Base-by-base conservation (phyloP, 1,140 invertebrate species). In the Conopomorpha cramerella region DNA sequence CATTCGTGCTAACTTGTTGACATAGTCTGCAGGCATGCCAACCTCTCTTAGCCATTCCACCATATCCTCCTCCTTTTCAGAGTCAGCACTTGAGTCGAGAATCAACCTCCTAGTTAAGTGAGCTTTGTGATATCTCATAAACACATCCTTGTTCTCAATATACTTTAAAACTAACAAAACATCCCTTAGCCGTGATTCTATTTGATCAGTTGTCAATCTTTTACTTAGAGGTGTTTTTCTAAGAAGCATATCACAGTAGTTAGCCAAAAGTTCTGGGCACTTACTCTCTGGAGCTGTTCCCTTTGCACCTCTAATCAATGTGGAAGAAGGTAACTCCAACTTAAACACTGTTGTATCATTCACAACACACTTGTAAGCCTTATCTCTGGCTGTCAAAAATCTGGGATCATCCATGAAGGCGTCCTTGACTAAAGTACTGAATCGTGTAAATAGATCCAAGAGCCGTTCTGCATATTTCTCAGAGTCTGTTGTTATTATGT, bases 191-290 rank as follows among this genome's bases (percentile, higher is more conserved):
- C 96, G 88, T 36, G 82, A 84, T 79, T 99, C 96, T 43, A 99
- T 98, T 80, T 99, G 95, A 74, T 99, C 97, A 39, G 92, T 95
- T 2, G 95, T 98, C 16, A 99, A 84, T 52, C 93, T 88, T 78
- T 98, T 99, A 73, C 95, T 98, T 36, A 99, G 80, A 15, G 94
- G 93, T 28, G 96, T 99, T 70, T 96, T 96, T 47, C 97, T 84
- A 47, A 99, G 82, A 49, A 99, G 79, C 91, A 99, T 96, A 89
- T 99, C 98, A 88, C 97, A 99, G 83, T 98, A 99, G 77, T 99
- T 99, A 25, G 98, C 98, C 49, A 99, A 79, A 30, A 99, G 83
- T 79, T 99, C 98, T 11, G 98, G 97, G 80, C 96, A 99, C 63
- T 97, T 96, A 38, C 96, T 99, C 64, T 99, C 97, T 1, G 93